Conservation (phyloP, 2,888 invertebrate species). For the Limenitis camilla region DNA sequence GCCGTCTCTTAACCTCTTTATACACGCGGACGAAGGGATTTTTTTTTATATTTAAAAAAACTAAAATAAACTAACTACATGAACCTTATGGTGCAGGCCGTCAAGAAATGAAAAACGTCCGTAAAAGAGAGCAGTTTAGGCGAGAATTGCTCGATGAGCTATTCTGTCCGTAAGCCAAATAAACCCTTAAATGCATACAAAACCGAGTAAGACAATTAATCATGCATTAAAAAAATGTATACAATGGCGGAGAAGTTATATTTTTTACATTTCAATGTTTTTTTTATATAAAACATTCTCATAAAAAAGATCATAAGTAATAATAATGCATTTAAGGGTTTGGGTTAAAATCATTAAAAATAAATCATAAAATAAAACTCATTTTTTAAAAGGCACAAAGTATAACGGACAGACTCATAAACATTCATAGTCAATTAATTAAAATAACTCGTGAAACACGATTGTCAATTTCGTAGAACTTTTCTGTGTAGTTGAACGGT, state of each 20-base stretch:
- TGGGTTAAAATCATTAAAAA: background rate
- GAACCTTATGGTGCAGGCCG: slow-evolving; percentile 66
- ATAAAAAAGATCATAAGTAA: too few relatives aligned
- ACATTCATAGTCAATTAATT: background rate
- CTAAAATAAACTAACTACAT: slow-evolving; percentile 54
- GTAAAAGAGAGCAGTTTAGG: slow-evolving; percentile 39
- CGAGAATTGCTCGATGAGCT: slow-evolving; percentile 18
- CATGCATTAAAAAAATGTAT: too few relatives aligned
- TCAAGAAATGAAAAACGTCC: slow-evolving; percentile 24
- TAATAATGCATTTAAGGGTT: too few relatives aligned
- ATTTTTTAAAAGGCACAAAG: slow-evolving; percentile 4
- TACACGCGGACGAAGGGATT: slow-evolving; percentile 59
- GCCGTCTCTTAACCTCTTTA: slow-evolving; percentile 53
- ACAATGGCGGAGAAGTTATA: too few relatives aligned
- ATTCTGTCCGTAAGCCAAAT: too few relatives aligned
- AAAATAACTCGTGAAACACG: background rate
- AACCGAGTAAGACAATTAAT: too few relatives aligned
- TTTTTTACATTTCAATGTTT: too few relatives aligned
- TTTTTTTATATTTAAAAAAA: slow-evolving; percentile 30
- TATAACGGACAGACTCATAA: background rate
- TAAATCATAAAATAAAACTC: background rate
- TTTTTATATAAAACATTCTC: too few relatives aligned
- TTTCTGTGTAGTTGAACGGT: background rate
- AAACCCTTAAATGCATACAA: too few relatives aligned
- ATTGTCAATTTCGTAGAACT: background rate